Conservation (phyloP, 2,113 vertebrate species). For the Eulacestoma nigropectus region DNA sequence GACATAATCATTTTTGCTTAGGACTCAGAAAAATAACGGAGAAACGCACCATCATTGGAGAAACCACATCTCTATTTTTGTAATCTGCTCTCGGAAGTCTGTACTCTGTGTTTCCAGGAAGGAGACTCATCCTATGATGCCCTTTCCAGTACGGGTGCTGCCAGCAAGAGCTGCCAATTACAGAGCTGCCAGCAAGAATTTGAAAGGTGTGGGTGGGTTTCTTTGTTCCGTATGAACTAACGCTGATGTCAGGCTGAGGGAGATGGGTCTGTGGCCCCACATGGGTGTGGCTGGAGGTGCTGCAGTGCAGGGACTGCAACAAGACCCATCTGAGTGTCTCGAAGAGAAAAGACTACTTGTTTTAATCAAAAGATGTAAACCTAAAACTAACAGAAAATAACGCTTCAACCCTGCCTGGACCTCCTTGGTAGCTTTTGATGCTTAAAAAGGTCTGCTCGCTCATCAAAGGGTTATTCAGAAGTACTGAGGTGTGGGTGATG, state of each 20-base stretch:
- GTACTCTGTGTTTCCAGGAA: conserved; percentile 40
- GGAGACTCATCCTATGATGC: conserved; percentile 5
- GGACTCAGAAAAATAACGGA: background rate
- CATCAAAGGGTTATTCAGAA: conserved; percentile 14
- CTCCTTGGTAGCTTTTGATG: background rate
- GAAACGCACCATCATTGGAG: background rate
- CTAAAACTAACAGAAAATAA: background rate
- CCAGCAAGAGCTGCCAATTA: background rate
- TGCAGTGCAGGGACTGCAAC: fast-evolving
- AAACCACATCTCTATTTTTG: conserved; percentile 38
- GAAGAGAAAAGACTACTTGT: background rate
- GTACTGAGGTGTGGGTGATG: background rate
- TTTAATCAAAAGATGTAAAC: background rate
- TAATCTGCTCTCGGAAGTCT: background rate
- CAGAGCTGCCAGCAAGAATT: background rate
- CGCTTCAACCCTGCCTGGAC: background rate
- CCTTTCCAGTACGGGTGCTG: background rate
- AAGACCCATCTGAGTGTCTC: background rate
- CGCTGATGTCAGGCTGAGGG: background rate
- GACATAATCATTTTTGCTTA: background rate
- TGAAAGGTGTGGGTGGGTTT: background rate
- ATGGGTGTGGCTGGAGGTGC: background rate
- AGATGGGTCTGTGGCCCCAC: background rate
- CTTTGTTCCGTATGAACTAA: background rate
- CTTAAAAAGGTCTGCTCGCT: background rate